Base-by-base conservation (phyloP, 2,888 invertebrate species). In the Luperina testacea region DNA sequence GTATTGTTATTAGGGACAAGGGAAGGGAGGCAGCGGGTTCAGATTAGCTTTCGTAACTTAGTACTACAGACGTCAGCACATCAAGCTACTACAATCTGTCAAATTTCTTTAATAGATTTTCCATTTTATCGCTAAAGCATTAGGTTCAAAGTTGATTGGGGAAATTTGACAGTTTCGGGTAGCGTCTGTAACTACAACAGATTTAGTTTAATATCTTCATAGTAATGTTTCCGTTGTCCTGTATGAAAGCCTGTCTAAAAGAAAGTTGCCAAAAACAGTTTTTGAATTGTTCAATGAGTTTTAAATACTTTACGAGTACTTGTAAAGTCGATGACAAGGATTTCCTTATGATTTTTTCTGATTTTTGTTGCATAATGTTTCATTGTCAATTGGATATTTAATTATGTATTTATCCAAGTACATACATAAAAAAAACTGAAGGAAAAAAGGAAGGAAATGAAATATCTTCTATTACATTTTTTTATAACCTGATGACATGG, bases 1-100 rank as follows among this genome's bases (percentile, higher is more conserved):
- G 91, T 93, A 93, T 94, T 90, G 92, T 90, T 82, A 85, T 81
- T 42, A 82, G 90, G 90, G 53, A 27, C 73, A 88, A 87, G 85
- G 17, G 24, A 67, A 15, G 68, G 38, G 90, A 77, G 86, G 6
- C 2, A 87, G 91, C 91, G 91, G 74, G n/a, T 8, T 32, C 3
- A 7, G 1, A 1, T 53, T 48, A 2, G 9, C 67, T 51, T 69
- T 48, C 20, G 5, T 63, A 4, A 17, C 63, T 32, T 17, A 27
- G 53, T 20, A n/a, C 24, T n/a, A n/a, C n/a, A n/a, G n/a, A n/a
- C n/a, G n/a, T n/a, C n/a, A n/a, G n/a, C n/a, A n/a, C n/a, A n/a
- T n/a, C n/a, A n/a, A n/a, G n/a, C n/a, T n/a, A n/a, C n/a, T n/a
- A n/a, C n/a, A n/a, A n/a, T n/a, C n/a, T n/a, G n/a, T n/a, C n/a